These are phyloP conservation scores for Sebastes cheni DNA, from an alignment of 2,797 vertebrate species.

Conservation along the genomic window DNA sequence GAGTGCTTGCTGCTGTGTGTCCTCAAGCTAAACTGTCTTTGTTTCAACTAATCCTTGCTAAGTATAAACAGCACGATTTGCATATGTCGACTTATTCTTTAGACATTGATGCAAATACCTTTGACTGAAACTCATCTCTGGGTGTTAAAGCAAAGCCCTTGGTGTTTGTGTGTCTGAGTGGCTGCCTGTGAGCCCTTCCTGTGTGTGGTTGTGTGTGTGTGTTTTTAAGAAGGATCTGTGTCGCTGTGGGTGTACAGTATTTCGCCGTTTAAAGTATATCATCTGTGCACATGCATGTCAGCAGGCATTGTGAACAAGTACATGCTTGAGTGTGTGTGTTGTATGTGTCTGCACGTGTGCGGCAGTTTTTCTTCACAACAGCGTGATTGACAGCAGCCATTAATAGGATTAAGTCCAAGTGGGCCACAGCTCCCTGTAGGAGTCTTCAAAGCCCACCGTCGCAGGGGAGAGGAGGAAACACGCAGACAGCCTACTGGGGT, in stretches of 20 bases:
- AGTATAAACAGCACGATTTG: slow-evolving; percentile 75
- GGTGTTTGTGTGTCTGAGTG: slow-evolving; percentile 44
- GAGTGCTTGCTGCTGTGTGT: slow-evolving; percentile 48
- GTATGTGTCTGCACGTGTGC: neutral
- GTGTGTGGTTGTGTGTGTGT: slow-evolving; percentile 1
- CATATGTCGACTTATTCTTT: slow-evolving; percentile 73
- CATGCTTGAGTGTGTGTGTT: neutral
- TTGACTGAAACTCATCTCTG: slow-evolving; percentile 71
- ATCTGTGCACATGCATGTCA: slow-evolving; percentile 30
- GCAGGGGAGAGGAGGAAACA: slow-evolving; percentile 48
- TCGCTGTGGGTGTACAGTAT: slow-evolving; percentile 13
- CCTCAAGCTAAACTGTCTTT: slow-evolving; percentile 72
- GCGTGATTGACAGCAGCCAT: slow-evolving; percentile 76
- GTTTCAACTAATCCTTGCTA: slow-evolving; percentile 73
- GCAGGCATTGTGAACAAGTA: slow-evolving; percentile 18
- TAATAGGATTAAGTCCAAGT: slow-evolving; percentile 81
- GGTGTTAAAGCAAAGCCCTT: slow-evolving; percentile 51
- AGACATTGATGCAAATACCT: slow-evolving; percentile 74
- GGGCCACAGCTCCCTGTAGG: slow-evolving; percentile 68
- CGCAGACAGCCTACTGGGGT: slow-evolving; percentile 52
- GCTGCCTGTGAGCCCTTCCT: slow-evolving; percentile 32
- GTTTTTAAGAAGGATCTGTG: slow-evolving; percentile 6
- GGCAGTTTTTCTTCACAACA: slow-evolving; percentile 28
- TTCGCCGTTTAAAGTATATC: slow-evolving; percentile 25
- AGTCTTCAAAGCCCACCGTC: slow-evolving; percentile 71